phyloP scores from a whole-genome alignment of 1,140 invertebrate genomes.

The Aphelinus atriplicis region DNA sequence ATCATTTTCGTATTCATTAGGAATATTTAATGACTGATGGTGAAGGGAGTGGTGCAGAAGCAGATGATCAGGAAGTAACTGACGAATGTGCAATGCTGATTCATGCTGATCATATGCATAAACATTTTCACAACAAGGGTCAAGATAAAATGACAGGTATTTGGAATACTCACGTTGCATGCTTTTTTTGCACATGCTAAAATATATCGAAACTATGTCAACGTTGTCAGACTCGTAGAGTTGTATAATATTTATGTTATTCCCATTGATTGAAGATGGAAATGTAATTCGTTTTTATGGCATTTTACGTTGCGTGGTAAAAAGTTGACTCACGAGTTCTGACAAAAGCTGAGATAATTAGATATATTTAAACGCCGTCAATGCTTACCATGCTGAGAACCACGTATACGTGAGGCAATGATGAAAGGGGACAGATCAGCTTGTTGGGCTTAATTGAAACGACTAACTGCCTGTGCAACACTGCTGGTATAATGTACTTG shows the following conservation, averaged over 20 bases:
- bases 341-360: not conserved
- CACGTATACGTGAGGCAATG: no score
- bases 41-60: slow-evolving; percentile 69
- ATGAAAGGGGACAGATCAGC: no score
- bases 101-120: slow-evolving; percentile 70
- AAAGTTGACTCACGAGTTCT: not conserved
- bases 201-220: slow-evolving; percentile 17
- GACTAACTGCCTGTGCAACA: no score
- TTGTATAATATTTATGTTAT: not conserved
- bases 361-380: not conserved
- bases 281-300: not conserved
- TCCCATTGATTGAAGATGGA: not conserved
- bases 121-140: slow-evolving; percentile 58
- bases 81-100: slow-evolving; percentile 88
- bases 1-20: slow-evolving; percentile 54
- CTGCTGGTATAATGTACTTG: no score
- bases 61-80: slow-evolving; percentile 77
- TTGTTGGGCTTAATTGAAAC: no score
- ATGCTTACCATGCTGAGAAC: not conserved
- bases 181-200: slow-evolving; percentile 24
- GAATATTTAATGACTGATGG: slow-evolving; percentile 71
- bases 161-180: slow-evolving; percentile 2
- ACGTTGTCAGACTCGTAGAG: not conserved
- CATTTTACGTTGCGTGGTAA: not conserved
- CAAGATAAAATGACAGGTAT: slow-evolving; percentile 59